phyloP scores from a whole-genome alignment of 2,797 vertebrate genomes.

The Scyliorhinus canicula region DNA sequence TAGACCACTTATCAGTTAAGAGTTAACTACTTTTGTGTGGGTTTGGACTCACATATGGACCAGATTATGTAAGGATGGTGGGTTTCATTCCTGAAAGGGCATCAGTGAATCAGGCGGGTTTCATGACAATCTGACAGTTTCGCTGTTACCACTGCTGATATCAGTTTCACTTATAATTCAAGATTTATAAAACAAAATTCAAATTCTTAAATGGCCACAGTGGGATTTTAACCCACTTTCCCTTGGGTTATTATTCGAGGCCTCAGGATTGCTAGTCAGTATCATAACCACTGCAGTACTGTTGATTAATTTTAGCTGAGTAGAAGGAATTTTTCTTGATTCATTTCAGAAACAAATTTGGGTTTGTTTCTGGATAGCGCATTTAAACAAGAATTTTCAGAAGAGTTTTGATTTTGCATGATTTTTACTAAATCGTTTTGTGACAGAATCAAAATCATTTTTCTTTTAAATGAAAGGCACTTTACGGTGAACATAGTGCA shows the following conservation, averaged over 20 bases:
- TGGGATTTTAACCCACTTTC: background rate
- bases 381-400: background rate
- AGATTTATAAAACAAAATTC: too few species aligned
- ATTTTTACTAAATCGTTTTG: background rate
- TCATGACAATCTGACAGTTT: background rate
- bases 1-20: background rate
- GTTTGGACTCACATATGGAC: background rate
- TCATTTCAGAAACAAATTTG: background rate
- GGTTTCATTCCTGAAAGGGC: background rate
- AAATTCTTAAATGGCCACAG: too few species aligned
- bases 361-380: background rate
- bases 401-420: background rate
- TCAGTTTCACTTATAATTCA: background rate
- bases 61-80: background rate
- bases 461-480: background rate
- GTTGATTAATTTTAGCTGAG: background rate
- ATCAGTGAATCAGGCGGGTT: background rate
- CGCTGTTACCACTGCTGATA: background rate
- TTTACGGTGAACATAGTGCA: background rate
- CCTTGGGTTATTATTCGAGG: background rate
- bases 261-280: background rate
- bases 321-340: background rate
- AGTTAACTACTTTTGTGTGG: too few species aligned
- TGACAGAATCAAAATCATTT: background rate
- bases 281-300: background rate